These are phyloP conservation scores for Eupristina koningsbergeri DNA, from an alignment of 1,140 invertebrate species.

Conservation along the genomic window DNA sequence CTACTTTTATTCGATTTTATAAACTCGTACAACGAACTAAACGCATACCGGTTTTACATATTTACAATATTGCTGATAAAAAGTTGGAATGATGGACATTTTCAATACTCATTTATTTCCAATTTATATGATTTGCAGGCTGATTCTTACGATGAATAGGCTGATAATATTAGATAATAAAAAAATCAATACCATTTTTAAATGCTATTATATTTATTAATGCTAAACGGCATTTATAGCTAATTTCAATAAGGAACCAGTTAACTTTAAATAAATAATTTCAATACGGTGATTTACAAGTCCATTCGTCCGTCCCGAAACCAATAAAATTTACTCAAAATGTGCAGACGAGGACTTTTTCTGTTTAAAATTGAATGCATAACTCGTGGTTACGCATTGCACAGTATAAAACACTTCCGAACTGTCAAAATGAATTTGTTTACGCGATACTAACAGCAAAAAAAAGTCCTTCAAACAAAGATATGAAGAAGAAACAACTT, in stretches of 20 bases:
- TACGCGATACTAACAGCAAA: not conserved
- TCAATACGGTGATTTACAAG: not conserved
- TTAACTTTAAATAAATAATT: not conserved
- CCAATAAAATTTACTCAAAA: conserved; percentile 8
- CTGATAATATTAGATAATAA: not conserved
- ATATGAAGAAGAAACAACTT: not conserved
- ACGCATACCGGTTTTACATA: not conserved
- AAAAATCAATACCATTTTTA: not conserved
- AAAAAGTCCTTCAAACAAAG: conserved; percentile 13
- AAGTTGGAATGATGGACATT: not conserved
- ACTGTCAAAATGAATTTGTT: conserved; percentile 12
- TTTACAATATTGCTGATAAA: not conserved
- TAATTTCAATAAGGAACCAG: not conserved
- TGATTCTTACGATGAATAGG: too few relatives aligned
- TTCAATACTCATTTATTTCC: not conserved
- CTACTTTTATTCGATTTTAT: not conserved
- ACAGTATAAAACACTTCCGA: conserved; percentile 2
- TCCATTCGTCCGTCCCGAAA: conserved; percentile 15
- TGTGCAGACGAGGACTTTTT: not conserved
- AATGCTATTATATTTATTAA: not conserved
- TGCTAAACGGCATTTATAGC: not conserved
- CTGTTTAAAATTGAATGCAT: not conserved
- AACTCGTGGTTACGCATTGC: too few relatives aligned
- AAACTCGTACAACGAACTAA: not conserved
- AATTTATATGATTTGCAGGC: not conserved